Evolutionary conservation across 2,888 invertebrate genomes (phyloP), one percentile per base, ranked within the genome.

Genomic region (Nomada fucata): DNA sequence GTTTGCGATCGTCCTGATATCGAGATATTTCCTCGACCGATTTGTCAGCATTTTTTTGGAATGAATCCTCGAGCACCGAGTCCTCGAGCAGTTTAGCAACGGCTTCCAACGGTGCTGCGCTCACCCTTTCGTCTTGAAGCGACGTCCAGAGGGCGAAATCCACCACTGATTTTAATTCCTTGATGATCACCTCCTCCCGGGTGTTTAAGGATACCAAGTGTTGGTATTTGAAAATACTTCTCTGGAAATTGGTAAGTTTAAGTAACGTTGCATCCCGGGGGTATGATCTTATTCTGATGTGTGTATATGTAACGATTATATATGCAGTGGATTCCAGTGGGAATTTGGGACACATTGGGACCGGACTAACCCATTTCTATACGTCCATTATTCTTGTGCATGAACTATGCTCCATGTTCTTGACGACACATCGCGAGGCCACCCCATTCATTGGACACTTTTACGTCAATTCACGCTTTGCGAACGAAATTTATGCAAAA

Each of bases 131-230:
- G 91, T 97, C 97, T 94, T 97, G 97, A 63, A 97, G 94, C 0
- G 97, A 97, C 4, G 96, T 97, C 81, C 95, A 95, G 92, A 96
- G 95, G 1, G 96, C 96, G 88, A 96, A 96, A 90, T 97, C 97
- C 68, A 97, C 96, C 95, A 97, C 95, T 85, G 97, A 96, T 95
- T 97, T 97, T 84, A 97, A 94, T 94, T 97, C 97, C 91, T 96
- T 96, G 73, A 97, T 93, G 60, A 97, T 95, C 52, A 97, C 95
- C 92, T 97, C 97, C 84, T 96, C 96, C 88, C 96, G 95, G 68
- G 95, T 95, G 75, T 95, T 95, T 90, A 95, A 95, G 71, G 96
- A 95, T 86, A 97, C 94, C 84, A 96, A 94, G 90, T 96, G 96
- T 89, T 96, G 96, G 92, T 96, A 97, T 92, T 96, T 96, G 94